Evolutionary conservation across 2,113 vertebrate species (phyloP), one percentile per base, ranked within the genome.

Genomic region (Nyctereutes procyonoides): DNA sequence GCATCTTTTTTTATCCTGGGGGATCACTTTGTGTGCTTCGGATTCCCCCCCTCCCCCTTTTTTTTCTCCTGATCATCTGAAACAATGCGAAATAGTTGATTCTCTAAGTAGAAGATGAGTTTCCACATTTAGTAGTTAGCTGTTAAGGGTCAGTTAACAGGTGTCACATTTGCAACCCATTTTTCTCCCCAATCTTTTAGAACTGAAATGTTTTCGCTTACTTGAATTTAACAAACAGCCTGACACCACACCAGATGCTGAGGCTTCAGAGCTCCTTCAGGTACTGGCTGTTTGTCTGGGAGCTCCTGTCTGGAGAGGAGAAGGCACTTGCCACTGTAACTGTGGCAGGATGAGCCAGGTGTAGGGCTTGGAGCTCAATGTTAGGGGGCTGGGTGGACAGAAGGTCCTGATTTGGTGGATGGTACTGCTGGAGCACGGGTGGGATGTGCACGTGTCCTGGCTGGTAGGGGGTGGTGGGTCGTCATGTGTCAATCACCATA

Each of bases 121-220:
- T 93, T 96, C 92, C 62, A 67, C 83, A 73, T 84, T 95, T 73
- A 67, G 85, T 65, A 73, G 96, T 79, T 90, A 51, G 53, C 63
- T 87, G 53, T 88, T 83, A 71, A 97, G 91, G 95, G 62, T 53
- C 88, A 83, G 69, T 85, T 85, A 69, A 67, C 92, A 96, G 96
- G 96, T 96, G 84, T 96, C 80, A 60, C 7, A 17, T 89, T 92
- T 83, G 80, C 55, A 93, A 62, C 81, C 83, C 28, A 14, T 24
- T 95, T 95, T 84, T 91, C 15, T 26, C 28, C 82, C 43, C 32
- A 51, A 1, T 88, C 67, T 90, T 93, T 74, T 86, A 76, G 38
- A 96, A 83, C 84, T 35, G 82, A 96, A 91, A 89, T 55, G 32
- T 56, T 93, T 93, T n/a, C 3, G 2, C 58, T 88, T 43, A 65